Evolutionary conservation across 2,888 invertebrate genomes (phyloP), one percentile per base, ranked within the genome.

Genomic region (Agrotis segetum): DNA sequence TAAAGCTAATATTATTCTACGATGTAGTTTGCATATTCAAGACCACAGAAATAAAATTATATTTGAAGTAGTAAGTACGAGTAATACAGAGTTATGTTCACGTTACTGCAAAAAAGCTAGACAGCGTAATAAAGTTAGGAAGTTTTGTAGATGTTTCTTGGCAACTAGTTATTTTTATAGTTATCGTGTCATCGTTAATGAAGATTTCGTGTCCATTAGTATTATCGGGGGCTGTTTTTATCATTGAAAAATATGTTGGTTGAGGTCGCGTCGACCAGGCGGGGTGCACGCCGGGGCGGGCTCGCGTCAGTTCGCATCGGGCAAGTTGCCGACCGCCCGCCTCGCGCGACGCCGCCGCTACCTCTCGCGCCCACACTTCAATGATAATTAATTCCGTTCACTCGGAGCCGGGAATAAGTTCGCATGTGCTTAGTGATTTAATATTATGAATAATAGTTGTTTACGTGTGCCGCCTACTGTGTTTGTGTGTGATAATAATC

Each of bases 301-400:
- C 82, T 84, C 82, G 88, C 90, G 90, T 95, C 96, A 96, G 96
- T 96, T 91, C 91, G 88, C 92, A 91, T 91, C 89, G 91, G 93
- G 93, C 93, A 89, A 88, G 88, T 80, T 81, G 87, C 80, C 91
- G 91, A 80, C 88, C 92, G 93, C 91, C 91, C 94, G 94, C 88
- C 87, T 91, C 87, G 81, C 89, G 87, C 82, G 87, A 78, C 91
- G 91, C 92, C 89, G 80, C 65, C 77, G 69, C 61, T 76, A 79
- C 81, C 67, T 75, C 73, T 74, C 74, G 69, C 55, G 75, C 83
- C 69, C 80, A 72, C 85, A 82, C 83, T 83, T 77, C 82, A 85
- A 84, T 86, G 83, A 83, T 88, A 87, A 88, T 85, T 82, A 85
- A 79, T 87, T 79, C 78, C 85, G 85, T 86, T 81, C 81, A 83